phyloP scores from a whole-genome alignment of 2,113 vertebrate species.

The Bubo bubo region DNA sequence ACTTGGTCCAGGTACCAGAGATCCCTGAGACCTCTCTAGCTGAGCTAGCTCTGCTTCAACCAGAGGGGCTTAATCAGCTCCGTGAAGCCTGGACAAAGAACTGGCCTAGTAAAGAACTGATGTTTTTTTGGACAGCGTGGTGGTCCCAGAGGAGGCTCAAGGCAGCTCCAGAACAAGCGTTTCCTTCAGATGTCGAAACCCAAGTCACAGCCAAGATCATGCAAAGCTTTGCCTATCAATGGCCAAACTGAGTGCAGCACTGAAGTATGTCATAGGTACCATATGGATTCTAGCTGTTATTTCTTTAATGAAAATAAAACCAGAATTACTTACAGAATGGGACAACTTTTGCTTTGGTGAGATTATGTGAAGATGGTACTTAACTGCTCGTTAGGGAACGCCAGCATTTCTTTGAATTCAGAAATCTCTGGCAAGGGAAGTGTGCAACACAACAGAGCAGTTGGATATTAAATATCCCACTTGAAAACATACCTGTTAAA shows the following conservation, averaged over 20 bases:
- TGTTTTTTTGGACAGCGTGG: neutral
- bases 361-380: neutral
- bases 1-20: neutral
- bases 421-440: neutral
- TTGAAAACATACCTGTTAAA: neutral
- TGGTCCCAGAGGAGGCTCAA: neutral
- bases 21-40: fast-evolving
- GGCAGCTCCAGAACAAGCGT: neutral
- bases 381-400: neutral
- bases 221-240: neutral
- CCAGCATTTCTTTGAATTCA: neutral
- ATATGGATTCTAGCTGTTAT: neutral
- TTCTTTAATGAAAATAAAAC: neutral
- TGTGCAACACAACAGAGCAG: neutral
- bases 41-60: neutral
- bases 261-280: neutral
- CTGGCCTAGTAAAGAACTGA: neutral
- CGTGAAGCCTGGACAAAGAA: neutral
- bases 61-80: neutral
- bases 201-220: neutral
- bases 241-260: neutral
- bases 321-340: neutral
- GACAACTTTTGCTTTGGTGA: neutral
- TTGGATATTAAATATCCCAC: neutral
- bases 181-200: neutral